Evolutionary conservation across 1,140 invertebrate genomes (phyloP).

Genomic region (Phthorimaea operculella): DNA sequence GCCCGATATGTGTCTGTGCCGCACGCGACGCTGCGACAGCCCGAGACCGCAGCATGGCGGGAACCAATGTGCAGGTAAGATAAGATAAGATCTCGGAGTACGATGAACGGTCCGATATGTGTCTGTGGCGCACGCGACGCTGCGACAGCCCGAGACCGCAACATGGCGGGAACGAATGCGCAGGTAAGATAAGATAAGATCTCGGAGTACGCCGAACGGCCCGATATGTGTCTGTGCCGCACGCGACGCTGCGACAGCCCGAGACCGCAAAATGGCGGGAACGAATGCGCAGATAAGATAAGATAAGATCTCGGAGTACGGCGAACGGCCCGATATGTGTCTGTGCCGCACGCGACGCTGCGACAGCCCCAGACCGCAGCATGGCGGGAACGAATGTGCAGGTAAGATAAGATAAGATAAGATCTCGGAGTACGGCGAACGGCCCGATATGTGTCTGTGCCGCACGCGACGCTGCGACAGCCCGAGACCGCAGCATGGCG

Average conservation of each 20-base stretch:
- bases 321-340: conserved; percentile 73
- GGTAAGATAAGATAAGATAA: conserved; percentile 56
- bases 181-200: too few species aligned
- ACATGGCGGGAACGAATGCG: too few species aligned
- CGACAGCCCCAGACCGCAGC: conserved; percentile 83
- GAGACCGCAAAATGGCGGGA: conserved; percentile 83
- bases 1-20: conserved; percentile 80
- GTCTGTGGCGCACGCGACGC: conserved; percentile 79
- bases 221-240: conserved; percentile 81
- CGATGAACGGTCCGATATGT: conserved; percentile 71
- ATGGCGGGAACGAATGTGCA: conserved; percentile 76
- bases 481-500: conserved; percentile 83
- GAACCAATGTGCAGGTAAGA: too few species aligned
- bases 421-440: conserved; percentile 46
- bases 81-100: too few species aligned
- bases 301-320: conserved; percentile 27
- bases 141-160: conserved; percentile 87
- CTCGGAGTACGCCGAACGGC: conserved; percentile 46
- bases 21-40: conserved; percentile 82
- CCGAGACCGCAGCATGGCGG: conserved; percentile 86
- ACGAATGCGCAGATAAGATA: too few species aligned
- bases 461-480: conserved; percentile 83
- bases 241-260: conserved; percentile 85
- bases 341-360: conserved; percentile 82
- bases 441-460: conserved; percentile 79